Evolutionary conservation across 1,140 invertebrate species (phyloP), one percentile per base, ranked within the genome.

Genomic region (Vanessa tameamea): DNA sequence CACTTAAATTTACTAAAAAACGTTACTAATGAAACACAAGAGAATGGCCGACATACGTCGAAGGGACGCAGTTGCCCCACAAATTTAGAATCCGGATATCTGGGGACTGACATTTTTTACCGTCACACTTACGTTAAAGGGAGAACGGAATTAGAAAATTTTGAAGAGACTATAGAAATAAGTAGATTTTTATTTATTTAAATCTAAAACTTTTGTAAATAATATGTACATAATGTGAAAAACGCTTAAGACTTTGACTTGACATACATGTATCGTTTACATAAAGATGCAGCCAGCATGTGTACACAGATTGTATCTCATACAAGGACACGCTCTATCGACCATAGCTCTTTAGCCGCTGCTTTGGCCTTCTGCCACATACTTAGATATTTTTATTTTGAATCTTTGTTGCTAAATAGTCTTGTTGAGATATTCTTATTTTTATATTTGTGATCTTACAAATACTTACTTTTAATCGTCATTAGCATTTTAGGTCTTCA

Each of bases 71-170:
- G 61, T 63, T 63, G 61, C 55, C 72, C 66, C 69, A 87, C 86
- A 77, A 77, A 89, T 89, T 88, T 88, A 88, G 87, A 88, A 77
- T 80, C 83, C 83, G 88, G 86, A 90, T 87, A 87, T 87, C 76
- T 77, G 75, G 85, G 82, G 82, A 81, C 78, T 80, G 69, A 76
- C 78, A 77, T 81, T 85, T 88, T 89, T 87, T 80, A 78, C 75
- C 64, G 73, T 47, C 77, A 72, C 76, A 77, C 57, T 69, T 73
- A 77, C 72, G 50, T 71, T 47, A 68, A 68, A 37, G n/a, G 31
- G 59, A n/a, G 50, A 48, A 64, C 31, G 72, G 66, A 63, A 65
- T 31, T 14, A 43, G 31, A 61, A 31, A 15, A 47, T 47, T 61
- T 75, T 51, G 66, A 75, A 65, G 20, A 23, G 66, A 47, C 13